Percentiles rank a stretch among this genome's conserved stretches.
phyloP scores from a whole-genome alignment of 2,888 invertebrate genomes.

The Napeogenes sylphis region DNA sequence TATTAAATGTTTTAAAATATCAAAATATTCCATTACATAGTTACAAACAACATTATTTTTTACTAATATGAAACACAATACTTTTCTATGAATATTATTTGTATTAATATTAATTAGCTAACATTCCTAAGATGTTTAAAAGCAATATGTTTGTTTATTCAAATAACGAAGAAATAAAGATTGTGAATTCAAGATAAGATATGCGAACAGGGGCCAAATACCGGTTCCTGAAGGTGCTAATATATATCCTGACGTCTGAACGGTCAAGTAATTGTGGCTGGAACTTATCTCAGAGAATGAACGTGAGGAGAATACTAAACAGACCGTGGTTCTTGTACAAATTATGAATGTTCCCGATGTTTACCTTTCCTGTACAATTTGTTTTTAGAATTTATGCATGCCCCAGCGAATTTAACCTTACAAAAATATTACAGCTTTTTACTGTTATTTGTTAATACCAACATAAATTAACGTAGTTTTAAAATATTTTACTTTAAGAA shows the following conservation, averaged over 20 bases:
- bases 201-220: conserved; percentile 41
- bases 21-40: no score
- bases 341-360: conserved; percentile 57
- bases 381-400: conserved; percentile 20
- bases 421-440: conserved; percentile 14
- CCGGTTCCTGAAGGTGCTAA: conserved; percentile 68
- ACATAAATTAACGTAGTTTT: no score
- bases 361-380: conserved; percentile 36
- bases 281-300: conserved; percentile 71
- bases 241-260: conserved; percentile 70
- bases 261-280: conserved; percentile 75
- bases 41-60: conserved; percentile 5
- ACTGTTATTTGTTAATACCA: neutral
- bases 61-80: no score
- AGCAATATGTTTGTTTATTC: no score
- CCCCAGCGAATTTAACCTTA: conserved; percentile 8
- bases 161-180: conserved; percentile 32
- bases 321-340: conserved; percentile 57
- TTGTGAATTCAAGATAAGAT: conserved; percentile 52
- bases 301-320: conserved; percentile 69
- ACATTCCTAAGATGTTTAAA: no score
- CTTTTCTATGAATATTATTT: no score
- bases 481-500: no score
- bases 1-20: no score
- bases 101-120: no score